Evolutionary conservation across 2,888 invertebrate species (phyloP).

Genomic region (Rambutsinella grinnellia): DNA sequence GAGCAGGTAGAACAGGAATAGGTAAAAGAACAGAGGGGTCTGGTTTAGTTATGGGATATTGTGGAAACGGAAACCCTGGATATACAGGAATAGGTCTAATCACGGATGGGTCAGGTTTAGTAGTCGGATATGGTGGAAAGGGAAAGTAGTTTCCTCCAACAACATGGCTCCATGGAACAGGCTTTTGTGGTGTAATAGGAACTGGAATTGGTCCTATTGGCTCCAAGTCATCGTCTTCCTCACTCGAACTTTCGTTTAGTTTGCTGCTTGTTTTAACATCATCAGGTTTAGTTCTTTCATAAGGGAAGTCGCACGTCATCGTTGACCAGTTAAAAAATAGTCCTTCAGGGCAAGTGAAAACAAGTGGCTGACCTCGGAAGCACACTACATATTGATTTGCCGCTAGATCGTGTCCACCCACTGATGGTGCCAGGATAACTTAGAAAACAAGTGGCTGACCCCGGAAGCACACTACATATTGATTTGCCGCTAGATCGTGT

Average conservation of each 20-base stretch:
- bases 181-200: slow-evolving; percentile 16
- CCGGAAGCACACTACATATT: slow-evolving; percentile 31
- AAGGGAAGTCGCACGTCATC: slow-evolving; percentile 34
- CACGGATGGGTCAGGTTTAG: slow-evolving; percentile 1
- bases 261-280: no score
- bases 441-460: slow-evolving; percentile 17
- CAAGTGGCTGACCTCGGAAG: not conserved
- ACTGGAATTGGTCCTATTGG: slow-evolving; percentile 28
- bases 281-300: slow-evolving; percentile 2
- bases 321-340: slow-evolving; percentile 31
- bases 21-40: slow-evolving; percentile 9
- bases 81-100: not conserved
- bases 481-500: slow-evolving; percentile 8
- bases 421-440: slow-evolving; percentile 2
- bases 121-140: not conserved
- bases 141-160: not conserved
- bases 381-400: slow-evolving; percentile 43
- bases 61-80: not conserved
- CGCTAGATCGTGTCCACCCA: not conserved
- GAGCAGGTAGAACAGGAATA: slow-evolving; percentile 21
- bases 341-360: slow-evolving; percentile 32
- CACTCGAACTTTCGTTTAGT: no score
- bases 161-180: slow-evolving; percentile 19
- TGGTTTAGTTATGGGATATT: slow-evolving; percentile 24
- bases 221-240: slow-evolving; percentile 5